Conservation (phyloP, 1,140 invertebrate species). For the Babylonia areolata region DNA sequence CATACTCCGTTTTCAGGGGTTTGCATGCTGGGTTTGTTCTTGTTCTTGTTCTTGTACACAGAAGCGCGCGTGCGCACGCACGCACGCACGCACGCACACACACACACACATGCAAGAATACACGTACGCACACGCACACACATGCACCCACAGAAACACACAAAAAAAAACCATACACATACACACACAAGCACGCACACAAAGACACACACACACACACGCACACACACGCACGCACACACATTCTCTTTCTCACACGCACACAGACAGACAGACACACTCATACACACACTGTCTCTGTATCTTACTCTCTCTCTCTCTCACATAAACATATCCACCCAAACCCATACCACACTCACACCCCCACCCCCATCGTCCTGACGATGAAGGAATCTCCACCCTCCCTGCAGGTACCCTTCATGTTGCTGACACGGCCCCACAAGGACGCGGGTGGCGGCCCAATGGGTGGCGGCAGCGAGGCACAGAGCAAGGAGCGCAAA, state of each 20-base stretch:
- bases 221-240: background rate
- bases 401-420: constrained; percentile 68
- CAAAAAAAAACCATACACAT: background rate
- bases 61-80: background rate
- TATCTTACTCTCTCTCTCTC: too few relatives aligned
- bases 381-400: too few relatives aligned
- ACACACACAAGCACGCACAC: background rate
- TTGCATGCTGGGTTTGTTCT: too few relatives aligned
- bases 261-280: too few relatives aligned
- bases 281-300: too few relatives aligned
- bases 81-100: background rate
- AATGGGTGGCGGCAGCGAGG: constrained; percentile 64
- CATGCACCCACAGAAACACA: too few relatives aligned
- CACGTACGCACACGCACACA: background rate
- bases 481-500: constrained; percentile 64
- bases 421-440: constrained; percentile 71
- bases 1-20: too few relatives aligned
- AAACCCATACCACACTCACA: too few relatives aligned
- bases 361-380: too few relatives aligned
- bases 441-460: constrained; percentile 71
- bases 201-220: background rate
- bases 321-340: too few relatives aligned
- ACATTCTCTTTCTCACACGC: background rate
- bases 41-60: too few relatives aligned
- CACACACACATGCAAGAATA: background rate